Base-by-base conservation (phyloP, 2,797 vertebrate genomes). In the Enteromius unitaeniatus region DNA sequence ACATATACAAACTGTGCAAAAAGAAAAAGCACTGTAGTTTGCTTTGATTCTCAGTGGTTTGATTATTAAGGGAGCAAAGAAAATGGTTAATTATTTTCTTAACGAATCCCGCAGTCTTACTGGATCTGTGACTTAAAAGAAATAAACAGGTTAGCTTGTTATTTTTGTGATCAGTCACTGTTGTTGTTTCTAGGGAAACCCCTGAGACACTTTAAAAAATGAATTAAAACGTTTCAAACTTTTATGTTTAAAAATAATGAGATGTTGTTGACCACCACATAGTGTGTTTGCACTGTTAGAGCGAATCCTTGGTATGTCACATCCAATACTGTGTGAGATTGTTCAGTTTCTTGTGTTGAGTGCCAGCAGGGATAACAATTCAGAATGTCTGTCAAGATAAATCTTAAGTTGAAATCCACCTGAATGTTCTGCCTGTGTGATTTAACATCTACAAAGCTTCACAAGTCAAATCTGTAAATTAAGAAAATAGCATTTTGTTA, bases 371-470 rank as follows among this genome's bases (percentile, higher is more conserved):
- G 47, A 78, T 45, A 74, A 74, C 47, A 74, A 74, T 62, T 34
- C 37, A 45, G 81, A 68, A 78, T 68, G 51, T 83, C 64, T 69
- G 81, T 74, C 81, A 83, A 60, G 74, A 78, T 68, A n/a, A 83
- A 68, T 45, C 64, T 37, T 75, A 37, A 42, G 7, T 45, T 62
- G 45, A 79, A 67, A 49, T 34, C 62, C 42, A 49, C 6, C 60
- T 67, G 40, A 45, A 31, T 49, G 40, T 65, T 78, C 77, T 9
- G 77, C 19, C 42, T 67, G 40, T 21, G 19, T 65, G 60, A 65
- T 78, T 79, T 34, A 67, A 79, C 49, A 21, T 64, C 60, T 34
- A 51, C 77, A 67, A 65, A 65, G n/a, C 26, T 64, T 64, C 19
- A 65, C 37, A 28, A 65, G 60, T 49, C 60, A 47, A 21, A 65